Evolutionary conservation across 2,888 invertebrate genomes (phyloP), one percentile per base, ranked within the genome.

Genomic region (Eremobia ochroleuca): DNA sequence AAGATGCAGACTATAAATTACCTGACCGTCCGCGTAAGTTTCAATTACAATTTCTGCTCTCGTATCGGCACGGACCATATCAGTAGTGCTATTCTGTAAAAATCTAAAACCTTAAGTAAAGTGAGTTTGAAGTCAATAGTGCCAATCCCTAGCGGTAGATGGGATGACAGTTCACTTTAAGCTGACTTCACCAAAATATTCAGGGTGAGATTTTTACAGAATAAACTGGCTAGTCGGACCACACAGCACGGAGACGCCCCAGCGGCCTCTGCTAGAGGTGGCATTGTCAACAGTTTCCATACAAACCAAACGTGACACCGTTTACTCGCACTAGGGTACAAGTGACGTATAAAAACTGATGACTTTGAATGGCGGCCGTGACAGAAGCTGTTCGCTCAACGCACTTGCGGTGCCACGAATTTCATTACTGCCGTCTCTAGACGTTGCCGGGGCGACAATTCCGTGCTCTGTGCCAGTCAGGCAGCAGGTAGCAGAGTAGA

Each of bases 1-100:
- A 97, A 76, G 97, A 97, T 87, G 97, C 97, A 8, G 97, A 97
- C 82, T 98, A 98, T 90, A 96, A 97, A 79, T 94, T 96, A 80
- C 97, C 97, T 0, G 93, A 93, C 2, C 93, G 88, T 71, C 93
- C 95, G 52, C 82, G 97, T 97, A 86, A 93, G 96, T 93, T 58
- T 18, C 4, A 18, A 34, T 34, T n/a, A 34, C 18, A 18, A 59
- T 28, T 59, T 15, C 1, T 31, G 31, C 31, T 25, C 25, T 46
- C 25, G 4, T 31, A 31, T 31, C 9, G 8, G 31, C 31, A 31
- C 6, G 13, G 21, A 8, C 21, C 28, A 25, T 46, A 43, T 21
- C 25, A 25, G 15, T 13, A 55, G n/a, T 55, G n/a, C 52, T 55
- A 55, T n/a, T 55, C 25, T 52, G 25, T 52, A 52, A 52, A 52